Conservation (phyloP, 1,140 invertebrate genomes). For the Brachionus calyciflorus region DNA sequence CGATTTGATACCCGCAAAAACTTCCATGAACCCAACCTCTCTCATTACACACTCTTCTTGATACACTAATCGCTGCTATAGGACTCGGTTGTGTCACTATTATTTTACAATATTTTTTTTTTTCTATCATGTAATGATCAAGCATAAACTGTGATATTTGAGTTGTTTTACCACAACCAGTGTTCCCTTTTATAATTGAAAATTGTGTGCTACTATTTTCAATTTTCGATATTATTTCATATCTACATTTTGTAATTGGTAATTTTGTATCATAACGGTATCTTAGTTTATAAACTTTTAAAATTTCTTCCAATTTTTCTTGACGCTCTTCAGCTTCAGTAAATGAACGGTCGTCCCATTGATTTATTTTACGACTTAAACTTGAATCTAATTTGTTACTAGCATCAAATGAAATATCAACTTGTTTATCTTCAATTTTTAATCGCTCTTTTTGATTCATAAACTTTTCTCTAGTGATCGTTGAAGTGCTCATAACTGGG, state of each 20-base stretch:
- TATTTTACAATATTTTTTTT: conserved; percentile 59
- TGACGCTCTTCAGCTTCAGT: not conserved
- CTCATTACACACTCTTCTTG: conserved; percentile 56
- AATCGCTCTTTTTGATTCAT: not conserved
- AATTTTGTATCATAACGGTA: conserved; percentile 42
- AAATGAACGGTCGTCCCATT: conserved; percentile 5
- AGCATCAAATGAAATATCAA: not conserved
- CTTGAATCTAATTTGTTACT: not conserved
- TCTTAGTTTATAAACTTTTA: not conserved
- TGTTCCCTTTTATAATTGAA: conserved; percentile 56
- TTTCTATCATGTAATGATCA: conserved; percentile 54
- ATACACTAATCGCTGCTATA: conserved; percentile 59
- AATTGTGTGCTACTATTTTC: conserved; percentile 54
- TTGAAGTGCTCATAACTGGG: conserved; percentile 14
- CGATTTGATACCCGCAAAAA: conserved; percentile 59
- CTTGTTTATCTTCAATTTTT: not conserved
- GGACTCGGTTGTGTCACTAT: conserved; percentile 60
- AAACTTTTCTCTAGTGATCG: not conserved
- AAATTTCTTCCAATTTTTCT: not conserved
- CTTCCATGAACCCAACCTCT: conserved; percentile 55
- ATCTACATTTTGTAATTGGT: conserved; percentile 39
- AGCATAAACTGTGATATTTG: conserved; percentile 60
- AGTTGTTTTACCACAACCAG: conserved; percentile 59
- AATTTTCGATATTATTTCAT: conserved; percentile 51
- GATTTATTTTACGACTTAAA: not conserved